phyloP scores from a whole-genome alignment of 2,113 vertebrate species.

The Sporophila hypoxantha region DNA sequence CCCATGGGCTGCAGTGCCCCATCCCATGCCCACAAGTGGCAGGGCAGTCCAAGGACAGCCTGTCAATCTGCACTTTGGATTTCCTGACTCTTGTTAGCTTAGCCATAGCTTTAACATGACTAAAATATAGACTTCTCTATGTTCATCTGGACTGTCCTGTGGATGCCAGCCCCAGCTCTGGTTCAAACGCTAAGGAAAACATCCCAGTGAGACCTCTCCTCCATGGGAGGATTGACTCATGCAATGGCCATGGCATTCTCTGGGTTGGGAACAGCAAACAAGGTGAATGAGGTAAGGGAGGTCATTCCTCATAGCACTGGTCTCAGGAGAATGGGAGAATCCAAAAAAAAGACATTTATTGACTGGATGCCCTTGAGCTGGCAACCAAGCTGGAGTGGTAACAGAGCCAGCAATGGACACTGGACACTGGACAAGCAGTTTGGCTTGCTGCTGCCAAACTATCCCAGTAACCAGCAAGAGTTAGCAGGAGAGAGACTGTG shows the following conservation, averaged over 20 bases:
- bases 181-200: constrained; percentile 58
- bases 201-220: neutral
- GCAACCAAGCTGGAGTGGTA: constrained; percentile 42
- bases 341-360: constrained; percentile 69
- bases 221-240: constrained; percentile 14
- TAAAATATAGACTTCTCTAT: constrained; percentile 40
- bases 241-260: neutral
- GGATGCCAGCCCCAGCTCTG: constrained; percentile 31
- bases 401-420: constrained; percentile 47
- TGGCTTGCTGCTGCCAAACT: constrained; percentile 39
- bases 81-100: constrained; percentile 41
- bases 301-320: constrained; percentile 29
- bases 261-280: constrained; percentile 54
- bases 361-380: constrained; percentile 67
- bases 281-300: constrained; percentile 65
- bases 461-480: neutral
- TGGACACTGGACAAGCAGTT: too few relatives aligned
- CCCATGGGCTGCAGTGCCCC: rapidly evolving
- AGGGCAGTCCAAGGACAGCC: constrained; percentile 23
- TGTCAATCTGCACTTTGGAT: constrained; percentile 22
- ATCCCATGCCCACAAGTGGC: neutral
- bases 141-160: neutral
- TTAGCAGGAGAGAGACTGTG: neutral
- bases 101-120: constrained; percentile 46
- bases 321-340: constrained; percentile 48